These are phyloP conservation scores for Glyphotaelius pellucidus DNA, from an alignment of 2,888 invertebrate genomes.

Conservation along the genomic window DNA sequence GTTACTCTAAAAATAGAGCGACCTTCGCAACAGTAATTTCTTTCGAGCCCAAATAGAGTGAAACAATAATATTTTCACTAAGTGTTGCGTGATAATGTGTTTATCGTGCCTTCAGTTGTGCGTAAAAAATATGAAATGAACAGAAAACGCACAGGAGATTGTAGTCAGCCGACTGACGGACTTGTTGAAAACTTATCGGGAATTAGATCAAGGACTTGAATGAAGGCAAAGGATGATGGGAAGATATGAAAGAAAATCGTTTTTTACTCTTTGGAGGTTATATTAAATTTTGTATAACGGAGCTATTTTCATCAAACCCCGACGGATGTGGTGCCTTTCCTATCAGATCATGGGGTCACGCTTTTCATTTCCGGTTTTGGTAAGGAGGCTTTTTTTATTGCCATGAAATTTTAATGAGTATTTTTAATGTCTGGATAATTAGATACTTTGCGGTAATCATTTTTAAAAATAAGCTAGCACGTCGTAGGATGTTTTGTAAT, in stretches of 20 bases:
- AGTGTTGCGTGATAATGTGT: neutral
- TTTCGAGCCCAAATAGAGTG: neutral
- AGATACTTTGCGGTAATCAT: neutral
- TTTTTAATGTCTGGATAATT: neutral
- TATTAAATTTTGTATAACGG: neutral
- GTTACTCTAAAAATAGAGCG: neutral
- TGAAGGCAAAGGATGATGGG: neutral
- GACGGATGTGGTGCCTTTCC: neutral
- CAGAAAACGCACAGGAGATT: neutral
- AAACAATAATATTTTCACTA: neutral
- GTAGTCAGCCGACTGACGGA: neutral
- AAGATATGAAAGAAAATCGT: neutral
- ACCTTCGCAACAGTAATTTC: neutral
- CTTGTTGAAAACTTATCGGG: neutral
- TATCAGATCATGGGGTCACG: neutral
- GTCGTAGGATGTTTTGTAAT: neutral
- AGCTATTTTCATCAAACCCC: neutral
- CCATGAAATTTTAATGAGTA: neutral
- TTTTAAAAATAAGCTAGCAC: neutral
- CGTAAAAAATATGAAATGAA: neutral
- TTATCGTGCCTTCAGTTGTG: neutral
- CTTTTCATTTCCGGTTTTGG: neutral
- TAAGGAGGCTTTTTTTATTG: neutral
- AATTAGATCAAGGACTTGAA: neutral
- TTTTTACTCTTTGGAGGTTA: neutral